Conservation (phyloP, 2,888 invertebrate genomes). For the Aporophyla nigra region DNA sequence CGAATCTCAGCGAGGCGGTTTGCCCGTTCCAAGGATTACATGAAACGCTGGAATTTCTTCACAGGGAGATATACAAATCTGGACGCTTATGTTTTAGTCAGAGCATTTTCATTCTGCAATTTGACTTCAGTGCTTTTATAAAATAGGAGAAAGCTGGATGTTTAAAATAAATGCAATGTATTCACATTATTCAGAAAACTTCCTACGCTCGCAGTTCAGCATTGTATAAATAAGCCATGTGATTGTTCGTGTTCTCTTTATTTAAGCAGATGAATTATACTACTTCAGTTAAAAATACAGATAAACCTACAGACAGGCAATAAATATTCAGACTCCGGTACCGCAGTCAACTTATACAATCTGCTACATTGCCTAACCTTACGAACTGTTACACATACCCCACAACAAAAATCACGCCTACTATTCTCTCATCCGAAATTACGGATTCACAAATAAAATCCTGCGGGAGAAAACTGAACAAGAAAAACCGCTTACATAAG, state of each 20-base stretch:
- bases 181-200: slow-evolving; percentile 18
- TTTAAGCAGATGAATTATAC: slow-evolving; percentile 9
- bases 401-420: slow-evolving; percentile 23
- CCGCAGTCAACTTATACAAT: slow-evolving; percentile 40
- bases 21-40: slow-evolving; percentile 58
- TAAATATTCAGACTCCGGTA: slow-evolving; percentile 32
- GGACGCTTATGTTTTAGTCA: slow-evolving; percentile 24
- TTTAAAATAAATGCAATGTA: slow-evolving; percentile 28
- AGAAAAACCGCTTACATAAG: slow-evolving; percentile 64
- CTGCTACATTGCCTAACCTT: slow-evolving; percentile 25
- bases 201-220: neutral
- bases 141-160: neutral
- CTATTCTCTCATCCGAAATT: slow-evolving; percentile 44
- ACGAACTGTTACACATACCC: slow-evolving; percentile 9
- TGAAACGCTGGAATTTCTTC: slow-evolving; percentile 55
- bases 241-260: slow-evolving; percentile 11
- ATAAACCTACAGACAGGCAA: slow-evolving; percentile 1
- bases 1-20: slow-evolving; percentile 69
- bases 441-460: slow-evolving; percentile 59
- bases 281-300: slow-evolving; percentile 10
- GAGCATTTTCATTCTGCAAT: slow-evolving; percentile 22
- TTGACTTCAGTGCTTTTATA: slow-evolving; percentile 17
- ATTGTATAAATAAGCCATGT: neutral
- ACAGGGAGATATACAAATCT: slow-evolving; percentile 39
- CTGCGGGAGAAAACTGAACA: slow-evolving; percentile 37